A percentile compares a stretch with the other conserved stretches of the same genome.
phyloP scores from a whole-genome alignment of 2,113 vertebrate species.

The Salvelinus alpinus region DNA sequence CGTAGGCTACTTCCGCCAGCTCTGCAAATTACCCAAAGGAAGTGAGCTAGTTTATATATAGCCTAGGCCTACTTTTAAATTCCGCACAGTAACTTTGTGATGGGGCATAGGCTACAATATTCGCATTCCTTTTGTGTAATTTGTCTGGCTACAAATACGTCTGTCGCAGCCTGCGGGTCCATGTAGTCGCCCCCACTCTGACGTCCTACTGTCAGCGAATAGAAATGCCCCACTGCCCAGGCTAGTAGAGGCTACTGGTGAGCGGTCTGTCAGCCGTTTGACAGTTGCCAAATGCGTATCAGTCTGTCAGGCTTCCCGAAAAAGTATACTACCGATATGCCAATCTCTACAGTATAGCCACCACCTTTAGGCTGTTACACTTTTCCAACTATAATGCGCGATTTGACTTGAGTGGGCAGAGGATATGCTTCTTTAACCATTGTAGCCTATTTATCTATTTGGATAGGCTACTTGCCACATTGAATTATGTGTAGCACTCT shows the following conservation, averaged over 20 bases:
- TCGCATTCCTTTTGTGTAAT: conserved; percentile 40
- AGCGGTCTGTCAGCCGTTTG: conserved; percentile 38
- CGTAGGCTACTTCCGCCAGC: conserved; percentile 80
- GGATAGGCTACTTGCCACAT: too few species aligned
- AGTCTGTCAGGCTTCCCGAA: conserved; percentile 4
- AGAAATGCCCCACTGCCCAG: conserved; percentile 15
- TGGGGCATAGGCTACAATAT: conserved; percentile 34
- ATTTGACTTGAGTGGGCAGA: not conserved
- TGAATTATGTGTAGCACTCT: too few species aligned
- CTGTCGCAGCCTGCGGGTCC: conserved; percentile 44
- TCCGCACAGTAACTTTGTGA: conserved; percentile 34
- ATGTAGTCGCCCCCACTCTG: conserved; percentile 3
- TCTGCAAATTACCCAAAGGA: conserved; percentile 74
- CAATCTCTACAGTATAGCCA: not conserved
- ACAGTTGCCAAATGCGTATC: conserved; percentile 40
- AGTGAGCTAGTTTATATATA: conserved; percentile 69
- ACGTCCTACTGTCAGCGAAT: conserved; percentile 35
- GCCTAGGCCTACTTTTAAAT: conserved; percentile 25
- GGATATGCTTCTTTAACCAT: too few species aligned
- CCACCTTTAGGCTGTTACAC: not conserved
- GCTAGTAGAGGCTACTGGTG: not conserved
- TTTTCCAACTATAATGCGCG: not conserved
- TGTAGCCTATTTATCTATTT: too few species aligned
- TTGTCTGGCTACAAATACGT: conserved; percentile 31
- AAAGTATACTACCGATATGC: not conserved